Conservation (phyloP, 2,888 invertebrate species). For the Lutraria lutraria region DNA sequence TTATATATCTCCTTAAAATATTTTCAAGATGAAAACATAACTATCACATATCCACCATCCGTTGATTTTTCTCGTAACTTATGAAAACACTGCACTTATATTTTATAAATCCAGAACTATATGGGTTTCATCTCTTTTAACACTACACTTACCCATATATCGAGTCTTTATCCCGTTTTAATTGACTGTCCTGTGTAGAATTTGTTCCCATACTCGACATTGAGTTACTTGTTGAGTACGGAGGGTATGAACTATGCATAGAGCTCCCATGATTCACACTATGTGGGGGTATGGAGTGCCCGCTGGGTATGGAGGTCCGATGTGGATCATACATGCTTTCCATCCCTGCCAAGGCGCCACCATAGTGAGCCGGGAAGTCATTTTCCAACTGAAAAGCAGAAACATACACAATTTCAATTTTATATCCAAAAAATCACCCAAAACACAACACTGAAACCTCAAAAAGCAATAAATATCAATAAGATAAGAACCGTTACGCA, state of each 20-base stretch:
- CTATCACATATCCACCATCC: slow-evolving; percentile 16
- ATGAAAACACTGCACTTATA: background rate
- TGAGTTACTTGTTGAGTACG: slow-evolving; percentile 77
- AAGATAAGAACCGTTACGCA: slow-evolving; percentile 51
- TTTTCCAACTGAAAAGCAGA: slow-evolving; percentile 82
- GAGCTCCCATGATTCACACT: slow-evolving; percentile 78
- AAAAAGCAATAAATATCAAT: slow-evolving; percentile 48
- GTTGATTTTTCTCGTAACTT: background rate
- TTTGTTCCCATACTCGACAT: slow-evolving; percentile 75
- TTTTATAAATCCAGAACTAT: slow-evolving; percentile 29
- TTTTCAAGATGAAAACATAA: background rate
- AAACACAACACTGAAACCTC: background rate
- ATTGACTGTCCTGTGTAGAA: slow-evolving; percentile 83
- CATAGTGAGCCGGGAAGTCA: slow-evolving; percentile 82
- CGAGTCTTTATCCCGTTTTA: slow-evolving; percentile 98
- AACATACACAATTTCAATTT: slow-evolving; percentile 52
- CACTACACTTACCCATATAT: slow-evolving; percentile 96
- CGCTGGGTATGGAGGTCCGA: slow-evolving; percentile 74
- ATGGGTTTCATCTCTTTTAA: slow-evolving; percentile 1
- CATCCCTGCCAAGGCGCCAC: slow-evolving; percentile 75
- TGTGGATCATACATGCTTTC: slow-evolving; percentile 82
- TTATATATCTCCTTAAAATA: slow-evolving; percentile 2
- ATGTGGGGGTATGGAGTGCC: slow-evolving; percentile 77
- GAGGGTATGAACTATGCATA: slow-evolving; percentile 78
- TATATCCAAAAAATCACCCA: slow-evolving; percentile 28